Evolutionary conservation across 2,888 invertebrate species (phyloP).

Genomic region (Ochropacha duplaris): DNA sequence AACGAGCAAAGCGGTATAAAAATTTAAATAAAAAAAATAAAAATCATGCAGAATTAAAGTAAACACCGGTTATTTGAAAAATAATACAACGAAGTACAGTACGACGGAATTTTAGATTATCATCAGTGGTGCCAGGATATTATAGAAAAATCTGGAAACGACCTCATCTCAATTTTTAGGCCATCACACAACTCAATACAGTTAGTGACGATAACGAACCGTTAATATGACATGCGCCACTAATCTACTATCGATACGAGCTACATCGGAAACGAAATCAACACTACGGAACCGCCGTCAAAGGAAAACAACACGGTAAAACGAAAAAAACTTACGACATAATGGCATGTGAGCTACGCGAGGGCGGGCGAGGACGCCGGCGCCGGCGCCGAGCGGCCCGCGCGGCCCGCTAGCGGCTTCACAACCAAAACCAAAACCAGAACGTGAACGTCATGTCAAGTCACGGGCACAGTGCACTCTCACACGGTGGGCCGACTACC

Average conservation of each 20-base stretch:
- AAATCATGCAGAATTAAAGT: background rate
- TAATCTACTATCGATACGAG: conserved; percentile 42
- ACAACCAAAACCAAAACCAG: conserved; percentile 45
- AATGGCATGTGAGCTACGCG: conserved; percentile 68
- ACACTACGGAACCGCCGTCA: conserved; percentile 28
- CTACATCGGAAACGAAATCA: conserved; percentile 28
- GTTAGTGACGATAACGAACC: conserved; percentile 42
- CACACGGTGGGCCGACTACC: conserved; percentile 52
- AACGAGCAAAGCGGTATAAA: conserved; percentile 1
- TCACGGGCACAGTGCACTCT: conserved; percentile 40
- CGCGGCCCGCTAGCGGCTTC: conserved; percentile 32
- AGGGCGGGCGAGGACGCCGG: conserved; percentile 28
- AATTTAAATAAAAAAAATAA: background rate
- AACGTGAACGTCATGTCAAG: conserved; percentile 23
- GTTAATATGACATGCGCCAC: conserved; percentile 41
- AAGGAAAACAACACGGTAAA: conserved; percentile 27
- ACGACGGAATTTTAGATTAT: background rate
- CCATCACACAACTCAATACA: conserved; percentile 34
- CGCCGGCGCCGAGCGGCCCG: conserved; percentile 25
- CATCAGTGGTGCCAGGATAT: background rate
- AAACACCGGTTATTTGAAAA: conserved; percentile 2
- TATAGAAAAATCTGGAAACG: background rate
- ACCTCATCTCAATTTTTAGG: conserved; percentile 23
- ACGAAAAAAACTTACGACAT: conserved; percentile 77
- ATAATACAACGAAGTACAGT: background rate